Evolutionary conservation across 53 echinoderm and acorn worm species (phyloP).

Genomic region (Henricia sp.): DNA sequence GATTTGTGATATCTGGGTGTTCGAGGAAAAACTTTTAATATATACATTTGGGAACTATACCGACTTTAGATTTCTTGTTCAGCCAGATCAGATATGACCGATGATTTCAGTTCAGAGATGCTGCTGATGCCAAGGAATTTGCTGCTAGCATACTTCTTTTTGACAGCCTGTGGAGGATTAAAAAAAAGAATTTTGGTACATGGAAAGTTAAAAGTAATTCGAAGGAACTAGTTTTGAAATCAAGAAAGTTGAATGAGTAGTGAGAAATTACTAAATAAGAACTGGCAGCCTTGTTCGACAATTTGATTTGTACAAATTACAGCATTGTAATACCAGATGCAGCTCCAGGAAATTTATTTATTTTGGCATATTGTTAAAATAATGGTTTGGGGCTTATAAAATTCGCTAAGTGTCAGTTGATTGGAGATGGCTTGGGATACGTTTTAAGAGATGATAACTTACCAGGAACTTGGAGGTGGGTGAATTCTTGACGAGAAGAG

Average conservation of each 20-base stretch:
- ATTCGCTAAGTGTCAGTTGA: not conserved
- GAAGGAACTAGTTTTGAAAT: no score
- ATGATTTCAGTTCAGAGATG: conserved; percentile 70
- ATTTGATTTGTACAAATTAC: not conserved
- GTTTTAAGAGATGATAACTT: not conserved
- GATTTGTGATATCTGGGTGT: not conserved
- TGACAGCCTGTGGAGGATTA: conserved; percentile 79
- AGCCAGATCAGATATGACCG: conserved; percentile 52
- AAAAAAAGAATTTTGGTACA: not conserved
- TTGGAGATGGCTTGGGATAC: not conserved
- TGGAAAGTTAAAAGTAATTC: no score
- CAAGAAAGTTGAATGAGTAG: no score
- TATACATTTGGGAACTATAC: not conserved
- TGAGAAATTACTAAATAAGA: not conserved
- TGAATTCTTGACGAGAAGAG: conserved; percentile 58
- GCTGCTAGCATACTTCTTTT: conserved; percentile 86
- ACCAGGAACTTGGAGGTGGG: conserved; percentile 85
- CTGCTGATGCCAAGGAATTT: conserved; percentile 92
- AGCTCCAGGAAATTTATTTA: no score
- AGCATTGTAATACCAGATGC: no score
- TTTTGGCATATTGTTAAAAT: no score
- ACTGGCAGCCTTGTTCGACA: not conserved
- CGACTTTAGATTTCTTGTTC: conserved; percentile 25
- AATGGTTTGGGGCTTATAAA: not conserved
- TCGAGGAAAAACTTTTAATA: not conserved